Conservation (phyloP, 2,797 vertebrate species). For the Philypnodon macrostomus region DNA sequence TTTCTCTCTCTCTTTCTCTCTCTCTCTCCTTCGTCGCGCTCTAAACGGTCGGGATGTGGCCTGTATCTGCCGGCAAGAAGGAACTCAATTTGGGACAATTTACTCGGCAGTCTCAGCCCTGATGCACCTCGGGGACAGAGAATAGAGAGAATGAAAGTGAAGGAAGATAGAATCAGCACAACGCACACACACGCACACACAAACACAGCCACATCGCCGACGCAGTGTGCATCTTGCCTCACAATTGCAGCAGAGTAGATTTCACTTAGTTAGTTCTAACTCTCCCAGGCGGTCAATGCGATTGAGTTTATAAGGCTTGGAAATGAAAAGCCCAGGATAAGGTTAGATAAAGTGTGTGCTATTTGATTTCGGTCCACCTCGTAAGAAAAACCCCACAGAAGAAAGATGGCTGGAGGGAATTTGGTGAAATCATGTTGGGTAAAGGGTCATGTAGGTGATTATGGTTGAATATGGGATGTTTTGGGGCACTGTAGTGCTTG, state of each 20-base stretch:
- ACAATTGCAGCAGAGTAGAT: conserved; percentile 93
- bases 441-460: conserved; percentile 53
- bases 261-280: conserved; percentile 95
- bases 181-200: conserved; percentile 47
- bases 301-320: conserved; percentile 96
- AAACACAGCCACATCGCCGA: conserved; percentile 25
- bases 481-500: conserved; percentile 22
- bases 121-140: conserved; percentile 89
- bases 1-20: conserved; percentile 53
- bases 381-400: conserved; percentile 58
- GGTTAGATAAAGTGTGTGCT: conserved; percentile 90
- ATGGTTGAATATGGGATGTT: conserved; percentile 34
- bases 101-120: conserved; percentile 93
- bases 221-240: conserved; percentile 64
- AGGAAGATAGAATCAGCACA: conserved; percentile 97
- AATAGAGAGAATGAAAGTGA: conserved; percentile 98
- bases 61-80: conserved; percentile 91
- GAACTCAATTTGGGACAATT: conserved; percentile 99
- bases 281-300: conserved; percentile 92
- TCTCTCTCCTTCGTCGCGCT: conserved; percentile 60
- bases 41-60: conserved; percentile 87
- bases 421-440: conserved; percentile 43
- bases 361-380: conserved; percentile 71
- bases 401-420: conserved; percentile 64
- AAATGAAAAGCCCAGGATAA: conserved; percentile 92